These are phyloP conservation scores for Spheniscus mendiculus DNA, from an alignment of 2,113 vertebrate species.

Conservation along the genomic window DNA sequence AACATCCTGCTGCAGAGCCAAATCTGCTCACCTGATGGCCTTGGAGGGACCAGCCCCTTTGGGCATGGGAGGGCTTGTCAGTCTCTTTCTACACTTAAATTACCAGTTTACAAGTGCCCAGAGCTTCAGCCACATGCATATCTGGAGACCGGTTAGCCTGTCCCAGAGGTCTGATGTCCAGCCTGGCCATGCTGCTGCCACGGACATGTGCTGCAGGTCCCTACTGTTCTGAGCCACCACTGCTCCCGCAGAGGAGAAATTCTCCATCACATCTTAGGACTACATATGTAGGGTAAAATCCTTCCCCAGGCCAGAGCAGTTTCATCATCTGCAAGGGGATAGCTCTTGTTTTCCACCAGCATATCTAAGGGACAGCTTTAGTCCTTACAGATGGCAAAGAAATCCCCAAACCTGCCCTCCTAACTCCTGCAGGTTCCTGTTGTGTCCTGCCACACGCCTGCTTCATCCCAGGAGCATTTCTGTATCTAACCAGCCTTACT, in stretches of 20 bases:
- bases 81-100: not conserved
- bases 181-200: not conserved
- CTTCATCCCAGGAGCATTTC: not conserved
- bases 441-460: not conserved
- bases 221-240: not conserved
- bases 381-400: not conserved
- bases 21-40: not conserved
- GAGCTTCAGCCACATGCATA: not conserved
- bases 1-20: not conserved
- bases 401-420: not conserved
- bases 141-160: not conserved
- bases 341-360: not conserved
- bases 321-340: not conserved
- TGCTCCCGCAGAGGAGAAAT: not conserved
- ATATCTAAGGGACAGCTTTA: not conserved
- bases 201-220: not conserved
- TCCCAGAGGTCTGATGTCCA: not conserved
- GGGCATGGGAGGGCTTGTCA: not conserved
- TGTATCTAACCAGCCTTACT: not conserved
- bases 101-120: not conserved
- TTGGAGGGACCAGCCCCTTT: not conserved
- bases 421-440: fast-evolving
- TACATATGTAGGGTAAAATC: not conserved
- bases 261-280: not conserved
- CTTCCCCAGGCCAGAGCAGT: not conserved